Base-by-base conservation (phyloP, 2,888 invertebrate species). In the Drosophila fulvimacula region DNA sequence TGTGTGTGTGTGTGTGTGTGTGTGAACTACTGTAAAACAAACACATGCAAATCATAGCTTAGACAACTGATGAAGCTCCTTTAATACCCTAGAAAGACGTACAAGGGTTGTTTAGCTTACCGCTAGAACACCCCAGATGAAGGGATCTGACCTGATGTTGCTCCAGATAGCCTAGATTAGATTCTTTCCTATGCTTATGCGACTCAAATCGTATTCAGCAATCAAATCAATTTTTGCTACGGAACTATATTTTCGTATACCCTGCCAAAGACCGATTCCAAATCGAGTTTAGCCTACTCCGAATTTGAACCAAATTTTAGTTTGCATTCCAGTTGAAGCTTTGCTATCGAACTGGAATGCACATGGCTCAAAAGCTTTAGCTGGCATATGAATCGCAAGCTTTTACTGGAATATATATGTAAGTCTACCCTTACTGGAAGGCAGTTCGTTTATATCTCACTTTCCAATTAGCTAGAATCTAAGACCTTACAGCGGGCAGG, bases 1-100 rank as follows among this genome's bases (percentile, higher is more conserved):
- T 41, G 2, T 17, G n/a, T 39, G 3, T 10, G 10, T 10, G 9
- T 9, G 9, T 39, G 34, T 17, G 10, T 46, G 10, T 27, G 10
- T 46, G 34, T 30, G 34, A 24, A 10, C 11, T 10, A 65, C 24
- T 24, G 21, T 15, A 11, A 30, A 42, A 17, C n/a, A 52, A 59
- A 36, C 5, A 41, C 73, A 53, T 76, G 64, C 70, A 66, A 41
- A 19, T 19, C 5, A 11, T 13, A 41, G 19, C 19, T 41, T 13
- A 34, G 10, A 34, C 32, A 42, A 21, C 10, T 17, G 10, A 10
- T 7, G 1, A n/a, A 21, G 6, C 19, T n/a, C n/a, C 56, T 13
- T 5, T 4, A 4, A 42, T 32, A 42, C 44, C 44, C 56, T 32
- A n/a, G n/a, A 27, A n/a, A 17, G 27, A 11, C 13, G 10, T 17